These are phyloP conservation scores for Thera obeliscata DNA, from an alignment of 2,888 invertebrate genomes.

Conservation along the genomic window DNA sequence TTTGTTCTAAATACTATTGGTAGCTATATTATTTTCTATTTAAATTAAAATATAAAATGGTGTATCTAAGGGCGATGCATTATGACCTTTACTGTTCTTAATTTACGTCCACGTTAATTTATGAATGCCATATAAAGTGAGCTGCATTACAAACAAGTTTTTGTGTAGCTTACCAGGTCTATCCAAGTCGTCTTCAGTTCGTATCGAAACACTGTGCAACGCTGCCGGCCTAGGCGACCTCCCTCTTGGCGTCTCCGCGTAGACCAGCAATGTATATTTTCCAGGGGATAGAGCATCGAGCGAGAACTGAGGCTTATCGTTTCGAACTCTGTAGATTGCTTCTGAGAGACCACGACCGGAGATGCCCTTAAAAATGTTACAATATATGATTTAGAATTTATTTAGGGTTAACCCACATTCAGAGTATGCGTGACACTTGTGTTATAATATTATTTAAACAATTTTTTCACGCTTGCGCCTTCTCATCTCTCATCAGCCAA, in stretches of 20 bases:
- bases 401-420: not conserved
- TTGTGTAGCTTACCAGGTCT: constrained; percentile 62
- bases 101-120: no score
- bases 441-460: no score
- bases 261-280: constrained; percentile 91
- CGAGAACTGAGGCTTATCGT: constrained; percentile 88
- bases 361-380: constrained; percentile 62
- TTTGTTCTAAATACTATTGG: no score
- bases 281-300: constrained; percentile 90
- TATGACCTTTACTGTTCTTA: no score
- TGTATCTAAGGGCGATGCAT: no score
- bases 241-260: constrained; percentile 92
- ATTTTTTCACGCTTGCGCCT: no score
- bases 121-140: not conserved
- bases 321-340: constrained; percentile 86
- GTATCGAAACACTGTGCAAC: constrained; percentile 85
- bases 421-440: no score
- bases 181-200: constrained; percentile 67
- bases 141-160: not conserved
- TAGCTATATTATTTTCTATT: no score
- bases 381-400: not conserved
- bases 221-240: constrained; percentile 89
- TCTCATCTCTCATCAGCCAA: no score
- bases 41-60: no score
- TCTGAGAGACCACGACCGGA: constrained; percentile 80